Conservation (phyloP, 2,113 vertebrate species). For the Petrocephalus microphthalmus region DNA sequence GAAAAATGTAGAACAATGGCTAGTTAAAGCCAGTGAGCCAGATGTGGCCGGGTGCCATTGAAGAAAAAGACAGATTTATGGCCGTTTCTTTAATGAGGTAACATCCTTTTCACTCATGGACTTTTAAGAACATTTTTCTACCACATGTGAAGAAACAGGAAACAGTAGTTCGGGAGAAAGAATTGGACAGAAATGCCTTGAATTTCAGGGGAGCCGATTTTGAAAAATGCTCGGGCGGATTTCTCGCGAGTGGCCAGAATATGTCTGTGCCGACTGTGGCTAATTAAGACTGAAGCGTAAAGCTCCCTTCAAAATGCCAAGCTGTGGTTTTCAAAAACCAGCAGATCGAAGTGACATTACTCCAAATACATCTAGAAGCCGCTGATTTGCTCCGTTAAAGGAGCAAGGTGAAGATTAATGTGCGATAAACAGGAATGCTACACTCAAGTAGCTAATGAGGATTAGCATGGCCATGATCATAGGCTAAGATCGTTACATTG, state of each 20-base stretch:
- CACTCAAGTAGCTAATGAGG: constrained; percentile 46
- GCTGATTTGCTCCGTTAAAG: constrained; percentile 37
- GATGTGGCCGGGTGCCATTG: constrained; percentile 58
- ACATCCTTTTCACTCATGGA: constrained; percentile 66
- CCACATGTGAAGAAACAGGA: constrained; percentile 47
- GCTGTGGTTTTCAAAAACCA: background rate
- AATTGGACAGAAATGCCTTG: constrained; percentile 19
- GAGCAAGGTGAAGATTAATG: constrained; percentile 44
- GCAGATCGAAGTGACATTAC: background rate
- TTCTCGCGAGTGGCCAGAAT: background rate
- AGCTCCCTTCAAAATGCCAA: background rate
- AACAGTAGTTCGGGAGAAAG: constrained; percentile 28
- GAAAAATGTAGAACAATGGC: constrained; percentile 26
- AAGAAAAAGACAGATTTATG: constrained; percentile 61
- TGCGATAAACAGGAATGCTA: constrained; percentile 54
- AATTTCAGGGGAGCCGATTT: constrained; percentile 6
- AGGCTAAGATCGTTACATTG: background rate
- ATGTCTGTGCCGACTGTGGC: background rate
- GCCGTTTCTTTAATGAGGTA: constrained; percentile 62
- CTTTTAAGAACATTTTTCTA: constrained; percentile 50
- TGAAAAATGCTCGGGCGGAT: background rate
- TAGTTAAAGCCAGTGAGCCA: constrained; percentile 34
- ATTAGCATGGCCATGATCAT: constrained; percentile 43
- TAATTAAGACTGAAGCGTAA: background rate
- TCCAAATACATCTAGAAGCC: background rate